Evolutionary conservation across 2,113 vertebrate species (phyloP).

Genomic region (Theristicus caerulescens): DNA sequence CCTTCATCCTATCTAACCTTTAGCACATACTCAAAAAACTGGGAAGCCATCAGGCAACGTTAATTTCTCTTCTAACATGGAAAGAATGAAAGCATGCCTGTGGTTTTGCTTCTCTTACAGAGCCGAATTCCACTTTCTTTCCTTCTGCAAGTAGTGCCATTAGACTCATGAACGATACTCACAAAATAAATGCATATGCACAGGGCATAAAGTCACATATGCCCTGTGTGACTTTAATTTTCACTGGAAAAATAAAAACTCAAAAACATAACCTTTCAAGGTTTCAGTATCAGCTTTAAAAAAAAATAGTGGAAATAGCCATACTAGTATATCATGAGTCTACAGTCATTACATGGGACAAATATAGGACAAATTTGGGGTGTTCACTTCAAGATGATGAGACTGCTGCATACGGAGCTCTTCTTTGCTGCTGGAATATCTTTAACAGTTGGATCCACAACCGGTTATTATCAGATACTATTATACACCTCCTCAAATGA

Average conservation of each 20-base stretch:
- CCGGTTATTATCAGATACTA: not conserved
- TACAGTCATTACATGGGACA: not conserved
- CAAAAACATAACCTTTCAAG: not conserved
- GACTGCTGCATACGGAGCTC: not conserved
- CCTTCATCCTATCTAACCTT: constrained; percentile 24
- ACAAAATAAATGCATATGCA: not conserved
- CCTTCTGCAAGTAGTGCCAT: not conserved
- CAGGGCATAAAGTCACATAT: not conserved
- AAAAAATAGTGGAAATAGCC: not conserved
- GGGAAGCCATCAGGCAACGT: not conserved
- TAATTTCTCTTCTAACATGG: not conserved
- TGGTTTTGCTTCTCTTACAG: not conserved
- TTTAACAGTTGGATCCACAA: not conserved
- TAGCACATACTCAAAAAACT: constrained; percentile 21
- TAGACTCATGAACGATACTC: not conserved
- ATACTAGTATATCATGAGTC: no score
- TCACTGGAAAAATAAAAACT: not conserved
- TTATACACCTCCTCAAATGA: not conserved
- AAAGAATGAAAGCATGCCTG: not conserved
- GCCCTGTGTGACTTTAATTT: not conserved
- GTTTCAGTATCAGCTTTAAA: not conserved
- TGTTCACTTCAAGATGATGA: not conserved
- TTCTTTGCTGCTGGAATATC: not conserved
- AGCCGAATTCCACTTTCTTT: not conserved
- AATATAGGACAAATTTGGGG: not conserved